These are phyloP conservation scores for Gila robusta DNA, from an alignment of 2,797 vertebrate genomes.

Conservation along the genomic window DNA sequence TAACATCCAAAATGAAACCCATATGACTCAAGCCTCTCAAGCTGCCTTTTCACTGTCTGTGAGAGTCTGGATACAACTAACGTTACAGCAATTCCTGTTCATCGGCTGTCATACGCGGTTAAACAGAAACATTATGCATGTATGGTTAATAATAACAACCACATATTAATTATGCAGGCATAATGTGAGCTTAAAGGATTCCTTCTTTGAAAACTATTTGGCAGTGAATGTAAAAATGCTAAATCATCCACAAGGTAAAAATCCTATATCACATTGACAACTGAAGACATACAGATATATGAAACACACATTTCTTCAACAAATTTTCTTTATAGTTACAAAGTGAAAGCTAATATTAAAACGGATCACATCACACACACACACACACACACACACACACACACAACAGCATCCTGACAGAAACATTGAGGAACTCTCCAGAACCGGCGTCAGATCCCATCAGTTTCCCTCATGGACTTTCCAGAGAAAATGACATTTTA, in stretches of 20 bases:
- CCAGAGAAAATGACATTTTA: constrained; percentile 1
- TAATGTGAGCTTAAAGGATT: background rate
- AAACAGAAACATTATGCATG: background rate
- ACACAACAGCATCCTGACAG: constrained; percentile 4
- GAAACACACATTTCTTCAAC: background rate
- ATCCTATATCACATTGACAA: background rate
- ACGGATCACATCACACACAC: background rate
- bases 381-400: constrained; percentile 1
- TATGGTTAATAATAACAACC: background rate
- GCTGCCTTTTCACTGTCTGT: background rate
- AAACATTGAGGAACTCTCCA: constrained; percentile 31
- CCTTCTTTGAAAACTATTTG: background rate
- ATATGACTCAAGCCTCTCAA: background rate
- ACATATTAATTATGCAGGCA: background rate
- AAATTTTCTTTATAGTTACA: background rate
- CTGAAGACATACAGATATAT: background rate
- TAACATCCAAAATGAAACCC: background rate
- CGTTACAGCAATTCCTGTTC: background rate
- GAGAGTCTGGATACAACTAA: background rate
- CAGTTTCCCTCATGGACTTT: constrained; percentile 4
- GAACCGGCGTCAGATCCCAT: constrained; percentile 20
- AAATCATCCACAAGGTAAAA: background rate
- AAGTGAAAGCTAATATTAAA: constrained; percentile 5
- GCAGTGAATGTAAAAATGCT: background rate
- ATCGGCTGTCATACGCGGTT: background rate